Evolutionary conservation across 2,797 vertebrate genomes (phyloP), one percentile per base, ranked within the genome.

Genomic region (Kryptolebias ocellatus): DNA sequence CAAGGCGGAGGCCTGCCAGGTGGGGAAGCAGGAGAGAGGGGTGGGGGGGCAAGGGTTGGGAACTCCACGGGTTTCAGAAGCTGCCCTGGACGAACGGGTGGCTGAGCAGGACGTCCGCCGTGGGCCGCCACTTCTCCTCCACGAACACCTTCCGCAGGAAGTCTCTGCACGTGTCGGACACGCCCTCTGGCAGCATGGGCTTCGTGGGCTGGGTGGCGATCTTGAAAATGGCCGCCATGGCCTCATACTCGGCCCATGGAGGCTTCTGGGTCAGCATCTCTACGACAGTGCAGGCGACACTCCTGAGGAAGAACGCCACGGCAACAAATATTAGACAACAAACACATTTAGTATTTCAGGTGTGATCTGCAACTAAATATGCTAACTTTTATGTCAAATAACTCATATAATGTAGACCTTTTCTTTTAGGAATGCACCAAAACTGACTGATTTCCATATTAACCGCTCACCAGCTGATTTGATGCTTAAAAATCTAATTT

Each of bases 251-350:
- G 0, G 96, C 94, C 96, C 96, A 98, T 0, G 96, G 96, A 0
- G 96, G 96, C 72, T 97, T 98, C 88, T 97, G 96, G 1, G 95
- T 98, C 86, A 98, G 52, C 96, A 98, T 97, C 84, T 98, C 96
- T 76, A 98, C 96, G 44, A 97, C 95, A 0, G 96, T 98, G 86
- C 96, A 98, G 15, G 95, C 96, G 44, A 97, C 94, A 6, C 96
- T 97, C 96, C 96, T 98, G 80, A 58, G 72, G 45, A 74, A 7
- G 72, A 60, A 61, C 7, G 58, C 10, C 42, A 78, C 45, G 56
- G 28, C 29, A 69, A 49, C 11, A 47, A 46, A 20, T 4, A 24
- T 20, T 24, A 29, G n/a, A 29, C 46, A 45, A 39, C 10, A 2
- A 2, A 39, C 20, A 44, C n/a, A 28, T 73, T 58, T n/a, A 64